Base-by-base conservation (phyloP, 2,113 vertebrate species). In the Dipodomys merriami region DNA sequence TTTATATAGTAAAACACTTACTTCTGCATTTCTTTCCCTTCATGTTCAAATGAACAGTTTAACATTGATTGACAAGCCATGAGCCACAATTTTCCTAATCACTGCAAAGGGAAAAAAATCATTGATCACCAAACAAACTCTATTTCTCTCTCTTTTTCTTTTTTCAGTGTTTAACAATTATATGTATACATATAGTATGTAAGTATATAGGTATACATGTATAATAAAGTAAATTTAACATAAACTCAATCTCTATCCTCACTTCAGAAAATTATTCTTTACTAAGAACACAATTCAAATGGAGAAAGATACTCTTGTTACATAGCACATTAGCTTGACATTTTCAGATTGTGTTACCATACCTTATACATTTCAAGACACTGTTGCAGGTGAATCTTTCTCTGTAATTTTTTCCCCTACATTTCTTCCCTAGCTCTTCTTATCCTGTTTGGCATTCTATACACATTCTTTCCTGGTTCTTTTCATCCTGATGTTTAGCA, bases 181-280 rank as follows among this genome's bases (percentile, higher is more conserved):
- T 9, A 68, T 64, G 23, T 46, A 64, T 62, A 23, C 73, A 69
- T 81, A 23, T 68, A 78, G 80, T 91, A 93, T 76, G 23, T 87
- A 7, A 33, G 60, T 39, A 49, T 12, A 95, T 11, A 60, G 27
- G 44, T 6, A 67, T 29, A 67, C 7, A 29, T 67, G 27, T 11
- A 67, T 67, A 25, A 67, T 60, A 83, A 96, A 69, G 23, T 7
- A 79, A 93, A 46, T 83, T 94, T 76, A 86, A 62, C 27, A 78
- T 76, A 94, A 83, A 87, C 60, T 82, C 16, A 80, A 62, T 89
- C n/a, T 77, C 30, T 16, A 86, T 30, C 12, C 20, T 18, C 39
- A 68, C 13, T 87, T 94, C 60, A 65, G 57, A 94, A 95, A 93
- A 90, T 44, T n/a, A 91, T 83, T 53, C 30, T 95, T 95, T 96